Evolutionary conservation across 2,888 invertebrate genomes (phyloP), one percentile per base, ranked within the genome.

Genomic region (Spodoptera picta): DNA sequence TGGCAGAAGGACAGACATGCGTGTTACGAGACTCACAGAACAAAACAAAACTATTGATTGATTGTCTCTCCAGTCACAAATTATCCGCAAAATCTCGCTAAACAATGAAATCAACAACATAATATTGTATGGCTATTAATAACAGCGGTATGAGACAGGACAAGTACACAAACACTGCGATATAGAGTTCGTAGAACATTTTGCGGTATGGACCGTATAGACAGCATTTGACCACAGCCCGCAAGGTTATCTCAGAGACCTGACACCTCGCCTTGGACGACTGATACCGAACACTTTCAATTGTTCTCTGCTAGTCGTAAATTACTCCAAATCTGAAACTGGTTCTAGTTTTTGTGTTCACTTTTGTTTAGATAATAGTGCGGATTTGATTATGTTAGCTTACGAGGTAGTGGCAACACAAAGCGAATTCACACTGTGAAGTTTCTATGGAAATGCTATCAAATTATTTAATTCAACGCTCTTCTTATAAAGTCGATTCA

Each of bases 181-280:
- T 60, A 60, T 52, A 52, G 54, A 49, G 53, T 51, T 49, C 24
- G 36, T 58, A 61, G 51, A 65, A 47, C 62, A 79, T 79, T 77
- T 83, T 83, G 88, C 83, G 85, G 85, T 81, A n/a, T 47, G 24
- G 56, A 50, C 55, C 55, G 85, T 81, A n/a, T 47, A 31, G 56
- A 54, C 55, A 55, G 52, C 69, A 53, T 58, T 65, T 70, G 65
- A 78, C 79, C 70, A 75, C 88, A 85, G 60, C 73, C 68, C 52
- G 75, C 88, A 87, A 87, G 88, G 88, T 87, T 88, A 88, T 87
- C 87, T 67, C 52, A 69, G 80, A 69, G 72, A 85, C 76, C 73
- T 81, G 87, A 88, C 85, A 87, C 87, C 80, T 80, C 72, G 77
- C 73, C 80, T 76, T 81, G 80, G 81, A 76, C 77, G 76, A 82